These are phyloP conservation scores for Spilogale gracilis DNA, from an alignment of 2,113 vertebrate species.

Conservation along the genomic window DNA sequence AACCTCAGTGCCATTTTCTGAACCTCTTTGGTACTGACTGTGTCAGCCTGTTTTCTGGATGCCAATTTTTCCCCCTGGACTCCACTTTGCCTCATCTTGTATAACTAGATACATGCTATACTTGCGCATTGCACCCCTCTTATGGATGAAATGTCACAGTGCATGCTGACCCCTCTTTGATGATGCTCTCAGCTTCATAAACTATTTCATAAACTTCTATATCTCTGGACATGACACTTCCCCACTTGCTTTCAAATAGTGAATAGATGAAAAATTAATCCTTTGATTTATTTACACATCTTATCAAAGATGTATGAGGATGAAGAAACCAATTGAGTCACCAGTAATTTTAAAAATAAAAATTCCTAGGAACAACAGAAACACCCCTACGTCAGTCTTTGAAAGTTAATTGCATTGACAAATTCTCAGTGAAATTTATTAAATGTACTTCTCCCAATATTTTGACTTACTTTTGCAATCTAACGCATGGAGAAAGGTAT, in stretches of 20 bases:
- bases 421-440: constrained; percentile 48
- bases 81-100: not conserved
- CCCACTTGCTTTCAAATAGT: not conserved
- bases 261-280: not conserved
- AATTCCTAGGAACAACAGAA: not conserved
- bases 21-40: not conserved
- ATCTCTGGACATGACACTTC: not conserved
- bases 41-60: not conserved
- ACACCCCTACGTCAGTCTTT: not conserved
- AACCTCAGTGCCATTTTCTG: not conserved
- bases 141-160: not conserved
- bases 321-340: not conserved
- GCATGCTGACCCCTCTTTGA: not conserved
- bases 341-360: not conserved
- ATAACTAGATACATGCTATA: not conserved
- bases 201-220: not conserved
- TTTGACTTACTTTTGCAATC: constrained; percentile 66
- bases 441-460: constrained; percentile 28
- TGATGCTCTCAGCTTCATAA: not conserved
- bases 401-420: constrained; percentile 59
- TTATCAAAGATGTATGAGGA: not conserved
- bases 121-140: not conserved
- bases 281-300: not conserved
- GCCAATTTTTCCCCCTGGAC: not conserved
- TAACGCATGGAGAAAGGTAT: constrained; percentile 81